These are phyloP conservation scores for Lutraria rhynchaena DNA, from an alignment of 1,140 invertebrate species.

Conservation along the genomic window DNA sequence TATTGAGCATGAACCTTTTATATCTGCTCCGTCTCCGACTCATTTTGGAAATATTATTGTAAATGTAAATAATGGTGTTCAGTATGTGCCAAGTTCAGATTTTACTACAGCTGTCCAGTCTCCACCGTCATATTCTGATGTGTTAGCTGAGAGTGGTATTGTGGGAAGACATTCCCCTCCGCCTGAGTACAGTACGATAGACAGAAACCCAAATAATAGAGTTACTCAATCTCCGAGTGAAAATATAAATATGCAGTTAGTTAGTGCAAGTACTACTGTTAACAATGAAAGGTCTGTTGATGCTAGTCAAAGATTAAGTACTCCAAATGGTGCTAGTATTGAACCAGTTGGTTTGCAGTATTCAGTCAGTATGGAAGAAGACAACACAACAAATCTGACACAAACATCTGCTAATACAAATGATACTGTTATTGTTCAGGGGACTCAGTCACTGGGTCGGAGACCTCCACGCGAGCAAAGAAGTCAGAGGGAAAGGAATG, in stretches of 20 bases:
- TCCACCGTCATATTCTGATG: slow-evolving; percentile 77
- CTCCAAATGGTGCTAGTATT: neutral
- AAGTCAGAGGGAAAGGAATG: slow-evolving; percentile 14
- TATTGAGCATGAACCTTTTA: slow-evolving; percentile 74
- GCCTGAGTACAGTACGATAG: slow-evolving; percentile 78
- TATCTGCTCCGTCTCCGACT: slow-evolving; percentile 62
- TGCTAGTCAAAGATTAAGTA: neutral
- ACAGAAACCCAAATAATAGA: slow-evolving; percentile 63
- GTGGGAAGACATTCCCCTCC: slow-evolving; percentile 65
- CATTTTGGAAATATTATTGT: slow-evolving; percentile 77
- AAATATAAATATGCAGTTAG: slow-evolving; percentile 11
- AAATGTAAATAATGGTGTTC: slow-evolving; percentile 78
- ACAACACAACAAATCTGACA: slow-evolving; percentile 2
- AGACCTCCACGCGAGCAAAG: neutral
- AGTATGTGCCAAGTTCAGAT: slow-evolving; percentile 72
- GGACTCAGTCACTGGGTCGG: slow-evolving; percentile 30
- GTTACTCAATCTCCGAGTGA: slow-evolving; percentile 15
- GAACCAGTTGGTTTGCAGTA: slow-evolving; percentile 1
- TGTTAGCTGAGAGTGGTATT: slow-evolving; percentile 55
- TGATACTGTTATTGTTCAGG: neutral
- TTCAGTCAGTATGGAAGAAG: neutral
- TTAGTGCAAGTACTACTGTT: neutral
- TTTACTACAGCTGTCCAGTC: slow-evolving; percentile 65
- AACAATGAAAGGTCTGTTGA: neutral
- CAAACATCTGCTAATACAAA: slow-evolving; percentile 1